Evolutionary conservation across 2,797 vertebrate genomes (phyloP).

Genomic region (Anguilla marmorata): DNA sequence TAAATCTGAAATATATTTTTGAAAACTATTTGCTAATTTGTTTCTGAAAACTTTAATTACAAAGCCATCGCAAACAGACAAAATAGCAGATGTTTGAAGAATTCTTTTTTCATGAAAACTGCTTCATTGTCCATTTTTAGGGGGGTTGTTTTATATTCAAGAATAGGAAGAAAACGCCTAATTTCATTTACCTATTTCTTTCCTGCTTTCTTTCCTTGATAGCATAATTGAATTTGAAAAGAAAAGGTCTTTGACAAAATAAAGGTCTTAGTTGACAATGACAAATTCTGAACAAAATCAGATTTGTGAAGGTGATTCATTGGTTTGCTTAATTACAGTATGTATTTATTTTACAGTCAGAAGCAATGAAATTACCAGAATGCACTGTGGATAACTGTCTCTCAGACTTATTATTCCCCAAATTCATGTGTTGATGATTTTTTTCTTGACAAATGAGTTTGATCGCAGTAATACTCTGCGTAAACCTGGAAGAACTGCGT

Average conservation of each 20-base stretch:
- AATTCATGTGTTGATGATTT: background rate
- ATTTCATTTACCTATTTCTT: slow-evolving; percentile 17
- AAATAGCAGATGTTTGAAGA: background rate
- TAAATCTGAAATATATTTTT: background rate
- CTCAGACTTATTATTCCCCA: background rate
- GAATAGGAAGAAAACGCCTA: background rate
- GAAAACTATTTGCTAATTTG: background rate
- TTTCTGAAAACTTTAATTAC: background rate
- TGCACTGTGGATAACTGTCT: background rate
- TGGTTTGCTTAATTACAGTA: background rate
- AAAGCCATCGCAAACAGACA: background rate
- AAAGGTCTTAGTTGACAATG: background rate
- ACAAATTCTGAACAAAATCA: background rate
- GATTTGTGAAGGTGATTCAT: background rate
- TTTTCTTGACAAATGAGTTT: background rate
- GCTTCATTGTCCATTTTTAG: background rate
- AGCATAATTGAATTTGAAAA: slow-evolving; percentile 25
- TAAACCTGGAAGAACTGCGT: background rate
- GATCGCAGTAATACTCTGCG: background rate
- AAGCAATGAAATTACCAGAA: background rate
- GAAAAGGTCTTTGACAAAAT: slow-evolving; percentile 13
- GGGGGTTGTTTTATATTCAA: background rate
- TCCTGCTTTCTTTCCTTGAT: background rate
- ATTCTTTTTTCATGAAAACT: background rate
- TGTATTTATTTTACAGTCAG: background rate